Percentiles rank a stretch among this genome's conserved stretches.
Evolutionary conservation across 2,888 invertebrate genomes (phyloP).

Genomic region (Drosophila seclusa): DNA sequence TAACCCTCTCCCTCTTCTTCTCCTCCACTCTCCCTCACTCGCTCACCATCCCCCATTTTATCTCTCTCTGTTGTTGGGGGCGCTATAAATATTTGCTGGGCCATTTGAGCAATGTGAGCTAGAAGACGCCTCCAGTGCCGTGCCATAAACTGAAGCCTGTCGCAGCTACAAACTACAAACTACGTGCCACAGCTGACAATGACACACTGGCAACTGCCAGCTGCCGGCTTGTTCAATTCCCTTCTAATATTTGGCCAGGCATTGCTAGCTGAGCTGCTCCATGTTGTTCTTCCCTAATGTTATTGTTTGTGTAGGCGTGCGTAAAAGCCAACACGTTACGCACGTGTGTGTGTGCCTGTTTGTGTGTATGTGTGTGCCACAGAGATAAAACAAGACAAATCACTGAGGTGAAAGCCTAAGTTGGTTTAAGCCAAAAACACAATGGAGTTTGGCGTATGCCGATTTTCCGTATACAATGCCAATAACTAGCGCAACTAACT

Average conservation of each 20-base stretch:
- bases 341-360: neutral
- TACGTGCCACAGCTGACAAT: slow-evolving; percentile 42
- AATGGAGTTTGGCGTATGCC: slow-evolving; percentile 32
- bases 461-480: slow-evolving; percentile 24
- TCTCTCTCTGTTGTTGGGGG: slow-evolving; percentile 1
- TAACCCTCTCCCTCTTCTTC: neutral
- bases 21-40: neutral
- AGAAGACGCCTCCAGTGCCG: slow-evolving; percentile 2
- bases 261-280: neutral
- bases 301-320: slow-evolving; percentile 47
- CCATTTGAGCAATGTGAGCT: slow-evolving; percentile 7
- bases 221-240: slow-evolving; percentile 21
- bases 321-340: slow-evolving; percentile 64
- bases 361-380: slow-evolving; percentile 16
- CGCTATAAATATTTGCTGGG: slow-evolving; percentile 7
- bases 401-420: slow-evolving; percentile 69
- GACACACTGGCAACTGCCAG: slow-evolving; percentile 18
- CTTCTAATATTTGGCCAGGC: slow-evolving; percentile 46
- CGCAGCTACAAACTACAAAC: slow-evolving; percentile 23
- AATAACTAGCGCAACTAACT: slow-evolving; percentile 24
- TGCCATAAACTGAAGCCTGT: slow-evolving; percentile 35
- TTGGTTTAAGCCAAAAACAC: slow-evolving; percentile 52
- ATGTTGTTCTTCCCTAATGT: slow-evolving; percentile 25
- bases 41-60: too few species aligned
- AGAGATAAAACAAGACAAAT: slow-evolving; percentile 67